Percentiles rank a stretch among this genome's conserved stretches.
phyloP scores from a whole-genome alignment of 2,888 invertebrate species.

The Celastrina argiolus region DNA sequence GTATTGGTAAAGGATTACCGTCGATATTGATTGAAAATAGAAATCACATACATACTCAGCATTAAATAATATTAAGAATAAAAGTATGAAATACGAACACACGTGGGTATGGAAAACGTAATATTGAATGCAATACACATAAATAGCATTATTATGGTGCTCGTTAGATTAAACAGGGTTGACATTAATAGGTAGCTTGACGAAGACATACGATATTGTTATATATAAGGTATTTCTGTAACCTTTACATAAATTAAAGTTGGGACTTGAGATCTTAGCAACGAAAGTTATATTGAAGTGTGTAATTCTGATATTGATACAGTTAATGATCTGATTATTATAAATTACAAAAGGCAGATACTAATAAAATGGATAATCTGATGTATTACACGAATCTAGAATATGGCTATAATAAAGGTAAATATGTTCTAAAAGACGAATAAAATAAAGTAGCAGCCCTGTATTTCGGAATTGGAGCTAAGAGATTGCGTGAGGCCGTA shows the following conservation, averaged over 20 bases:
- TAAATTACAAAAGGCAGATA: neutral
- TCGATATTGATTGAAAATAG: too few species aligned
- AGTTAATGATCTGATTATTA: too few species aligned
- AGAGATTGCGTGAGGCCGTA: constrained; percentile 50
- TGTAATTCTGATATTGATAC: too few species aligned
- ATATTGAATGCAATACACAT: neutral
- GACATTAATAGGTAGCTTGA: constrained; percentile 7
- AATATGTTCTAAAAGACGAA: neutral
- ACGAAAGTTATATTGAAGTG: too few species aligned
- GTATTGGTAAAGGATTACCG: too few species aligned
- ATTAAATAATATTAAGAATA: neutral
- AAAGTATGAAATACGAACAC: neutral
- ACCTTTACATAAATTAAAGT: neutral
- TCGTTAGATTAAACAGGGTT: constrained; percentile 1
- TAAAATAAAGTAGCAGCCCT: neutral
- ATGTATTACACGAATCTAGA: too few species aligned
- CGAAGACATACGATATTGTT: neutral
- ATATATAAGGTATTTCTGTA: neutral
- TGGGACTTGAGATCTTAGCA: neutral
- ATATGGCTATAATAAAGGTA: constrained; percentile 3
- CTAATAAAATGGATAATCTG: neutral
- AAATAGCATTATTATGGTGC: neutral
- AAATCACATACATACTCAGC: neutral
- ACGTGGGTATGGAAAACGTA: neutral
- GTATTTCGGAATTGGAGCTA: constrained; percentile 19